Evolutionary conservation across 2,888 invertebrate genomes (phyloP), one percentile per base, ranked within the genome.

Genomic region (Drosophila kambysellisi): DNA sequence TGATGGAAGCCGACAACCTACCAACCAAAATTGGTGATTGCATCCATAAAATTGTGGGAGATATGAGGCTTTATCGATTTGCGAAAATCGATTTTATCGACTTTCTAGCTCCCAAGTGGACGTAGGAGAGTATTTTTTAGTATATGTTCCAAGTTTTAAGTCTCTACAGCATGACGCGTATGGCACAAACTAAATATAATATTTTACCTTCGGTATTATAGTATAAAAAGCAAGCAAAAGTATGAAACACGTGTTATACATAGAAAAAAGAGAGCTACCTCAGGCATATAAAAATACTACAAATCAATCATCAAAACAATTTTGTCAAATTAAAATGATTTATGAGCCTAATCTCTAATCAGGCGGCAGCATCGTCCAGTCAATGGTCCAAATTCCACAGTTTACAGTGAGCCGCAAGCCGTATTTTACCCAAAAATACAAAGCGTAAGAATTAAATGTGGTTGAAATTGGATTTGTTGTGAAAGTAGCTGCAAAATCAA

Each of bases 291-390:
- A 5, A 30, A 29, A 68, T 69, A 20, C 32, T 11, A 39, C 7
- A 56, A 46, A 69, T 76, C 70, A 65, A 74, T 70, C 70, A 66
- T 57, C 29, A 51, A 41, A 35, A 29, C 30, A 30, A 63, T 43
- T 46, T 63, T 66, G 59, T 29, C 48, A 59, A 50, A 71, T 58
- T 61, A 39, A 12, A 15, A 57, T 77, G 76, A 77, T 77, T 77
- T 74, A 77, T 76, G 64, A 33, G 51, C 4, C 32, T 29, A 41
- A 51, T 30, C 25, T 41, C 11, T 30, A 20, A 29, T 60, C 52
- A 39, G n/a, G 33, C 50, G 25, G 11, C 32, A 29, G 15, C 41
- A 37, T 20, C 20, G 35, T 37, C 25, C 35, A 39, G 39, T 39
- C 37, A 7, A 30, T 39, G 29, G 25, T 25, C 15, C 15, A 8